A percentile compares a stretch with the other conserved stretches of the same genome.
These are phyloP conservation scores for Musca vetustissima DNA, from an alignment of 1,140 invertebrate genomes.

Conservation along the genomic window DNA sequence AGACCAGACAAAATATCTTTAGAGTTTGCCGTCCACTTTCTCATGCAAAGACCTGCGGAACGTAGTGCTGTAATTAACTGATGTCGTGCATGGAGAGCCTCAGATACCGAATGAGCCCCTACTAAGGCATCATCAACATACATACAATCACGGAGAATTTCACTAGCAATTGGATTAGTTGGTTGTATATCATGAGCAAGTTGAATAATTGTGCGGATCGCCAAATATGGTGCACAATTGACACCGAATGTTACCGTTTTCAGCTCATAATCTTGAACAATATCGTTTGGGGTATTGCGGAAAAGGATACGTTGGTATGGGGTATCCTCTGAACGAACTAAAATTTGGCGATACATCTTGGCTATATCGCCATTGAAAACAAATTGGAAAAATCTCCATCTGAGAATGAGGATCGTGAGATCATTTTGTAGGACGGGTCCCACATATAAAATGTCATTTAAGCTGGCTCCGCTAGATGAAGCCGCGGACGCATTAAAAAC, in stretches of 20 bases:
- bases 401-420: conserved; percentile 47
- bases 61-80: neutral
- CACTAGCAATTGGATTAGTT: too few relatives aligned
- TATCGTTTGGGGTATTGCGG: neutral
- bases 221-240: neutral
- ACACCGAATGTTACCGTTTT: neutral
- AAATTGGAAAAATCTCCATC: conserved; percentile 42
- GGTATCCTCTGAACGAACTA: neutral
- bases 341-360: conserved; percentile 42
- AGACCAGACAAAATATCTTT: too few relatives aligned
- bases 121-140: neutral
- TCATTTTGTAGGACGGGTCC: conserved; percentile 35
- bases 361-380: conserved; percentile 38
- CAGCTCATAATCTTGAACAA: neutral
- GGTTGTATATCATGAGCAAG: neutral
- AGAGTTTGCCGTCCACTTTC: neutral
- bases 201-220: neutral
- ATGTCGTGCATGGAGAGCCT: neutral
- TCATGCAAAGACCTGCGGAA: neutral
- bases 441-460: neutral
- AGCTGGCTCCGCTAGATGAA: neutral
- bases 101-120: neutral
- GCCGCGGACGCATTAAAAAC: neutral
- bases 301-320: neutral
- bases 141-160: neutral